Conservation (phyloP, 2,797 vertebrate genomes). For the Meriones psammophilus region DNA sequence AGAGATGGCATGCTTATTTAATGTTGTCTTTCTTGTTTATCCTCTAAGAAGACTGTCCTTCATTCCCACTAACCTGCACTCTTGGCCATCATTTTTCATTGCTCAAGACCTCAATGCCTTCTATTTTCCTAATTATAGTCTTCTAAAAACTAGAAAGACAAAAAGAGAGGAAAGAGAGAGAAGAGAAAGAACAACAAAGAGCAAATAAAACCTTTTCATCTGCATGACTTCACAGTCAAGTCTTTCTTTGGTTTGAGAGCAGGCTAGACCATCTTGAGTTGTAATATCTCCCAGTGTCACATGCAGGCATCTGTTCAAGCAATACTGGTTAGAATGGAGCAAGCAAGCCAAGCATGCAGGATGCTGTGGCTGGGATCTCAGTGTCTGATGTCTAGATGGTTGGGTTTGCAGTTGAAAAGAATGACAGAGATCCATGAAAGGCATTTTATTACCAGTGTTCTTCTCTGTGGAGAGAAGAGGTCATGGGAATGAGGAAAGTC, state of each 20-base stretch:
- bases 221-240: accelerated
- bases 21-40: neutral
- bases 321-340: neutral
- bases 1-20: neutral
- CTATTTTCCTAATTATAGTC: neutral
- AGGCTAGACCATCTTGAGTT: no score
- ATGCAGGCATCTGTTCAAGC: no score
- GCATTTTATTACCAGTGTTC: neutral
- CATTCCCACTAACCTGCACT: no score
- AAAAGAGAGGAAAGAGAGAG: neutral
- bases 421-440: neutral
- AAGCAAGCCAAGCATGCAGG: neutral
- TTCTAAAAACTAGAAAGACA: neutral
- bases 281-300: neutral
- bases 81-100: neutral
- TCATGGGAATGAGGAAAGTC: neutral
- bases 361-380: neutral
- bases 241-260: neutral
- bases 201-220: neutral
- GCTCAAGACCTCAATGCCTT: neutral
- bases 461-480: neutral
- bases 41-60: neutral
- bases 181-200: neutral
- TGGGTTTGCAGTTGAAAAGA: neutral
- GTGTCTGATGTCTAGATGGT: accelerated